These are phyloP conservation scores for Thaleichthys pacificus DNA, from an alignment of 2,797 vertebrate genomes.

Conservation along the genomic window DNA sequence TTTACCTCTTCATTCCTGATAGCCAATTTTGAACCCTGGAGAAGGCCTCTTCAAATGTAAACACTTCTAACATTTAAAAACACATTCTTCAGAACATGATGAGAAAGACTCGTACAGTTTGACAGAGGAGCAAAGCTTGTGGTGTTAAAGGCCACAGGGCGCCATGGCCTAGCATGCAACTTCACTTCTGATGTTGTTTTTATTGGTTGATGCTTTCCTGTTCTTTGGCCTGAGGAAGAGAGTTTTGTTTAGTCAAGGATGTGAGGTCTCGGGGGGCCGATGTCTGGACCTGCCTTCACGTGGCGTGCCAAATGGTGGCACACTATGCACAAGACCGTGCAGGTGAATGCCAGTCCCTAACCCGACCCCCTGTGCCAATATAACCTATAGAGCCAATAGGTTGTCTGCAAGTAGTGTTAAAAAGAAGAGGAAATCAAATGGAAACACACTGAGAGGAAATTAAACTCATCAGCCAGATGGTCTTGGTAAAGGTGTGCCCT, in stretches of 20 bases:
- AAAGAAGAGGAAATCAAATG: too few relatives aligned
- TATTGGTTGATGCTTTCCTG: conserved; percentile 39
- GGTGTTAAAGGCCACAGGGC: conserved; percentile 10
- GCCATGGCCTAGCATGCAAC: conserved; percentile 30
- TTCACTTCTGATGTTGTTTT: conserved; percentile 42
- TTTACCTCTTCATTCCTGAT: background rate
- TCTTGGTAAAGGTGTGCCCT: background rate
- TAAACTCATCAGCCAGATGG: background rate
- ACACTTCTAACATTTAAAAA: background rate
- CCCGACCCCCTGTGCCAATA: background rate
- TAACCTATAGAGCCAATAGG: background rate
- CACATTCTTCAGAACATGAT: background rate
- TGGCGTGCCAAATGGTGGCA: conserved; percentile 45
- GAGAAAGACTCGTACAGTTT: background rate
- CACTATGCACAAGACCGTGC: conserved; percentile 28
- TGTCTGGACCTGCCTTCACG: conserved; percentile 47
- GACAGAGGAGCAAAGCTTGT: background rate
- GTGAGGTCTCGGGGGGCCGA: conserved; percentile 42
- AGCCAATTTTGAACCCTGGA: background rate
- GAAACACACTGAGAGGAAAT: background rate
- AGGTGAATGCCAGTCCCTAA: conserved; percentile 25
- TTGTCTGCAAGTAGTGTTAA: too few relatives aligned
- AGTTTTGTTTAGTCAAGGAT: conserved; percentile 57
- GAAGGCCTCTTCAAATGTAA: background rate
- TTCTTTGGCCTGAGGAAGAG: conserved; percentile 52